Base-by-base conservation (phyloP, 2,888 invertebrate genomes). In the Archips xylosteana region DNA sequence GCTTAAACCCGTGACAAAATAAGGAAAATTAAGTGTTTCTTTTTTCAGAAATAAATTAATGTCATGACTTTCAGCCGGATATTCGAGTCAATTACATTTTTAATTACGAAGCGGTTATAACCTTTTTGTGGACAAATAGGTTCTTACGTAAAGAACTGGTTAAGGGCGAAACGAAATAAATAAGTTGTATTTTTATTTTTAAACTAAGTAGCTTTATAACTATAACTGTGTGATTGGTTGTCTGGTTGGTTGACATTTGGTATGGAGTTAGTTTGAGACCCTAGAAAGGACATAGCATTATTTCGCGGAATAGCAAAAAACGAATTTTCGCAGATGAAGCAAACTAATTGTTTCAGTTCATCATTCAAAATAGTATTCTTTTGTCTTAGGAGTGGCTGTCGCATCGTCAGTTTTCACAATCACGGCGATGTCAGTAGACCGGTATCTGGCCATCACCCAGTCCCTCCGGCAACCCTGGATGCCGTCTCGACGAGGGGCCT, bases 351-450 rank as follows among this genome's bases (percentile, higher is more conserved):
- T 23, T 23, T 23, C 23, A 23, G 23, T 23, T 23, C 23, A 42
- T 8, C 10, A 13, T 9, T 57, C 4, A 32, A 23, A 32, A 32
- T 32, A 3, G 12, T 54, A 32, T 8, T 10, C 23, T 12, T 32
- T n/a, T 47, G 32, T 36, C 34, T 12, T 91, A 97, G 97, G 97
- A 70, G 96, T 97, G 39, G 96, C 97, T n/a, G 97, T 97, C 3
- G 96, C 97, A 0, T 96, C 97, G 0, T 97, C 97, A 82, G 96
- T 97, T 66, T 97, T 97, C 86, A 97, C 97, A 0, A 97, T 97
- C 80, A 96, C 96, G 1, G 96, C 96, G 0, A 97, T 97, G 96
- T 97, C 97, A 5, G 95, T 97, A 73, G 97, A 97, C 87, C 95
- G 97, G 68, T 97, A 96, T 80, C 86, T 96, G 71, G 97, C 97